Percentiles rank a stretch among this genome's conserved stretches.
Evolutionary conservation across 1,140 invertebrate species (phyloP).

Genomic region (Bombus balteatus): DNA sequence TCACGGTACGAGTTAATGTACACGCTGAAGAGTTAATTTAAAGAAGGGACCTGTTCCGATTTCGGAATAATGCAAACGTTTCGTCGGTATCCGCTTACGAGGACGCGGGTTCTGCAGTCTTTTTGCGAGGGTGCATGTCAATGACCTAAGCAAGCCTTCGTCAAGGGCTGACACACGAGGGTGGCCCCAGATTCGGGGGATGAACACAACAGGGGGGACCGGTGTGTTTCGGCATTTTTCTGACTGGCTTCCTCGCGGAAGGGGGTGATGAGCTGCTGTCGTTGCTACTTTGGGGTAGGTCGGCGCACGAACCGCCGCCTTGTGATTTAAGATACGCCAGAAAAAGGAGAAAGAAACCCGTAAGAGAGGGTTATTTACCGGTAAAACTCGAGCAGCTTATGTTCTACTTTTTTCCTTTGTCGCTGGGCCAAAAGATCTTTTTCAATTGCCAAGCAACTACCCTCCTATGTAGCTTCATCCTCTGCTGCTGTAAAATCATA

Average conservation of each 20-base stretch:
- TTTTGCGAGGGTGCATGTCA: conserved; percentile 70
- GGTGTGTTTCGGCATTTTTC: conserved; percentile 66
- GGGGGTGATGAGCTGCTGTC: conserved; percentile 41
- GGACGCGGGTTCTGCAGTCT: conserved; percentile 54
- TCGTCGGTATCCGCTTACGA: conserved; percentile 47
- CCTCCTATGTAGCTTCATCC: background rate
- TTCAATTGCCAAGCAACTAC: background rate
- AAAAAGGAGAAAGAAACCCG: conserved; percentile 28
- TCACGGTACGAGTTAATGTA: conserved; percentile 38
- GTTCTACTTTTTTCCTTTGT: conserved; percentile 37
- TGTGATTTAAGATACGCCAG: conserved; percentile 53
- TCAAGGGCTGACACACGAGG: conserved; percentile 54
- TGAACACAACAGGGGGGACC: conserved; percentile 1
- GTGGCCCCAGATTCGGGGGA: conserved; percentile 20
- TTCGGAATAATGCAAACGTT: conserved; percentile 60
- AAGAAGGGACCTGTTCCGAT: conserved; percentile 49
- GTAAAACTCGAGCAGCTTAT: conserved; percentile 22
- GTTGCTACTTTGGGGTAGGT: conserved; percentile 56
- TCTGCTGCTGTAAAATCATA: conserved; percentile 1
- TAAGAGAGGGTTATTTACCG: conserved; percentile 50
- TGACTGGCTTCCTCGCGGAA: conserved; percentile 7
- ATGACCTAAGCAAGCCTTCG: conserved; percentile 54
- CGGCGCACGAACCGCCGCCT: conserved; percentile 34
- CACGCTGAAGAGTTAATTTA: conserved; percentile 60
- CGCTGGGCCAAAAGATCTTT: conserved; percentile 11